A percentile compares a stretch with the other conserved stretches of the same genome.
Evolutionary conservation across 1,140 invertebrate species (phyloP).

Genomic region (Drosophila pseudoobscura): DNA sequence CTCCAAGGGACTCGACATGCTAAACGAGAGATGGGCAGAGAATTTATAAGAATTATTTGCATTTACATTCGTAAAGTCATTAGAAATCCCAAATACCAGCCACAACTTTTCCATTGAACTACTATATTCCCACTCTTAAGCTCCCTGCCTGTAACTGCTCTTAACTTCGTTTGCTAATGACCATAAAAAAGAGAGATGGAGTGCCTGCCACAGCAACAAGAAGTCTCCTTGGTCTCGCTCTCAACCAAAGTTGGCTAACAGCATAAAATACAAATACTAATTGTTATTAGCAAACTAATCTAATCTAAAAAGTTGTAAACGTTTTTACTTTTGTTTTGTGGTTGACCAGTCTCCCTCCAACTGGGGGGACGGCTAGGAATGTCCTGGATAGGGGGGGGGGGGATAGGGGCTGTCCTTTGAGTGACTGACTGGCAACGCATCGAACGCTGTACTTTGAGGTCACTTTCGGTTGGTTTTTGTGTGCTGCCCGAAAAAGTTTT

Average conservation of each 20-base stretch:
- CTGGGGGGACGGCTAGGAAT: slow-evolving; percentile 1
- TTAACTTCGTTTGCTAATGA: slow-evolving; percentile 80
- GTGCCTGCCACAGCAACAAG: neutral
- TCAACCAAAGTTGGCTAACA: slow-evolving; percentile 53
- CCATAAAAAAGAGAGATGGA: slow-evolving; percentile 57
- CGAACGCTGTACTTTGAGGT: slow-evolving; percentile 73
- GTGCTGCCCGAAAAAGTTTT: slow-evolving; percentile 50
- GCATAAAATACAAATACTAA: slow-evolving; percentile 82
- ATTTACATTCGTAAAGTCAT: slow-evolving; percentile 13
- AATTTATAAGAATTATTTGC: neutral
- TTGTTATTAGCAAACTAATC: slow-evolving; percentile 83
- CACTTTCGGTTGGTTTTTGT: slow-evolving; percentile 64
- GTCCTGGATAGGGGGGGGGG: neutral
- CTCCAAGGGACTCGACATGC: slow-evolving; percentile 37
- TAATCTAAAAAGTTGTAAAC: slow-evolving; percentile 83
- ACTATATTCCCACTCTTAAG: slow-evolving; percentile 2
- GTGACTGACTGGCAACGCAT: slow-evolving; percentile 61
- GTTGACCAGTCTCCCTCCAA: slow-evolving; percentile 36
- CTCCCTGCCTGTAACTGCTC: neutral
- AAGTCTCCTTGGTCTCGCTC: slow-evolving; percentile 1
- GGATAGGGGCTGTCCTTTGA: neutral
- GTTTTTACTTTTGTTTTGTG: slow-evolving; percentile 77
- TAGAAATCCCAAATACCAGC: slow-evolving; percentile 8
- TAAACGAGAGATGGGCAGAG: slow-evolving; percentile 6
- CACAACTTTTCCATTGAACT: slow-evolving; percentile 43